These are phyloP conservation scores for Protomyctophum bolini DNA, from an alignment of 2,113 vertebrate genomes.

Conservation along the genomic window DNA sequence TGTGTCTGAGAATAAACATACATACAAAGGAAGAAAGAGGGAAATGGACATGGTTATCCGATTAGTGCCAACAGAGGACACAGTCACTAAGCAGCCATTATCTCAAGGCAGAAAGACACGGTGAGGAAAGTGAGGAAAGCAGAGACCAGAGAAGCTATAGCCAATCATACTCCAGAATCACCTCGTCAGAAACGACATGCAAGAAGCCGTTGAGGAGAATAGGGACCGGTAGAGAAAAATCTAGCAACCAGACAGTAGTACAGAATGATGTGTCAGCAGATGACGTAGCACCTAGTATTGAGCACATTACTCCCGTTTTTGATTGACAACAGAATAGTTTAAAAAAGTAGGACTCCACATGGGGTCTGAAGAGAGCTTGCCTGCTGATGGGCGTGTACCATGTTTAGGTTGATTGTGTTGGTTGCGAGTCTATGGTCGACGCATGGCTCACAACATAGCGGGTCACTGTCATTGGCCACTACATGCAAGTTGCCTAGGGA, in stretches of 20 bases:
- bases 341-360: slow-evolving; percentile 24
- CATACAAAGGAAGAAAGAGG: slow-evolving; percentile 58
- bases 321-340: neutral
- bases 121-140: slow-evolving; percentile 38
- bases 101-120: slow-evolving; percentile 40
- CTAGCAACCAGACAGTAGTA: neutral
- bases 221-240: slow-evolving; percentile 5
- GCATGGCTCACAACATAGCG: slow-evolving; percentile 66
- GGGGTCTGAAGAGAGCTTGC: slow-evolving; percentile 58
- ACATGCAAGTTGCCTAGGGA: slow-evolving; percentile 80
- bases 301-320: slow-evolving; percentile 5
- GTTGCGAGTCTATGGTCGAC: slow-evolving; percentile 63
- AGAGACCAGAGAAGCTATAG: slow-evolving; percentile 64
- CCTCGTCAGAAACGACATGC: slow-evolving; percentile 26
- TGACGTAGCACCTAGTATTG: neutral
- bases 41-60: slow-evolving; percentile 19
- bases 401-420: slow-evolving; percentile 73
- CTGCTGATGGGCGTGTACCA: slow-evolving; percentile 66
- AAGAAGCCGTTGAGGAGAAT: slow-evolving; percentile 25
- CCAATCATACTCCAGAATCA: slow-evolving; percentile 40
- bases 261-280: neutral
- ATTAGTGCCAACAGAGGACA: slow-evolving; percentile 17
- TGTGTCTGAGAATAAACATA: slow-evolving; percentile 71
- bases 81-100: slow-evolving; percentile 1
- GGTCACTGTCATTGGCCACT: slow-evolving; percentile 68